Evolutionary conservation across 2,797 vertebrate species (phyloP), one percentile per base, ranked within the genome.

Genomic region (Streptopelia turtur): DNA sequence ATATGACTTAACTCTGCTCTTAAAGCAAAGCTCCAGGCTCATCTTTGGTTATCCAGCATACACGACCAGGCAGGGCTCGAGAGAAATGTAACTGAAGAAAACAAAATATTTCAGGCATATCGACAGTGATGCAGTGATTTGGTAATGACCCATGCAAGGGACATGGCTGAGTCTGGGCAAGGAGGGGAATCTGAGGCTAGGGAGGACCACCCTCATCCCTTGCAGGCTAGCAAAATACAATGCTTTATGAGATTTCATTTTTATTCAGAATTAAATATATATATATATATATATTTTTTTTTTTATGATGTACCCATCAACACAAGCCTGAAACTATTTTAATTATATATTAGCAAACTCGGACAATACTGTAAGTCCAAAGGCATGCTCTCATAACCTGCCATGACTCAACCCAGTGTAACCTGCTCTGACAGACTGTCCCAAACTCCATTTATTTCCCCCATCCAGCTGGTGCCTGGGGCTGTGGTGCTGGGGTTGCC

Each of bases 51-150:
- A 88, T 90, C 57, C 68, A 75, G 71, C 78, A 59, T 10, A 22
- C 39, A 27, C 80, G 94, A 49, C 53, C 94, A 64, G 83, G 56
- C 63, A 55, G 84, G 52, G 86, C 95, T 95, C 22, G 0, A 76
- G 93, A 95, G 83, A 83, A 94, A 90, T 35, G 72, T 52, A 94
- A 94, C 66, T 61, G 83, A 84, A 95, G 65, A 39, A 72, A 91
- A 91, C 4, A 11, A 83, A 95, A 50, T 86, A 94, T 92, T 90
- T 95, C 90, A 95, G 93, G 77, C 80, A 76, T 95, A 66, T 57
- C 22, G 3, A 22, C 1, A 2, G 85, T 3, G 12, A 77, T 75
- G 76, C 61, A 68, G 79, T 35, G 86, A 78, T 93, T 88, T 77
- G 64, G 74, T 77, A 89, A 93, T 33, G 61, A 90, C 74, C 89